Evolutionary conservation across 2,113 vertebrate species (phyloP).

Genomic region (Catharus bicknelli): DNA sequence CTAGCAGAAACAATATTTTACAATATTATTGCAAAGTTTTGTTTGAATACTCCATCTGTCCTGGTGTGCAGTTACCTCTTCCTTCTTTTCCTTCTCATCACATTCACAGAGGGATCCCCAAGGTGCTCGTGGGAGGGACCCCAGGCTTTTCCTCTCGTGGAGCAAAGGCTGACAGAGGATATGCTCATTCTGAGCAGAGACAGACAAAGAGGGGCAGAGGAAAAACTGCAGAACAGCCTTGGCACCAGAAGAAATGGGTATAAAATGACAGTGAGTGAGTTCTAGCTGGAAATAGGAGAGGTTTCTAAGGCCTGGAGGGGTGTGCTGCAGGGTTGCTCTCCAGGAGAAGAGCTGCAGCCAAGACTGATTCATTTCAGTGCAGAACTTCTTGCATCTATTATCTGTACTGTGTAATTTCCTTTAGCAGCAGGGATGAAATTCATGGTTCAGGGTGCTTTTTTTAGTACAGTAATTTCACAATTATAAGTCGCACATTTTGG

Average conservation of each 20-base stretch:
- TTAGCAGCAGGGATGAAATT: slow-evolving; percentile 12
- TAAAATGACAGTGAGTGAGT: background rate
- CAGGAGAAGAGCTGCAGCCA: background rate
- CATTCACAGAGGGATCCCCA: background rate
- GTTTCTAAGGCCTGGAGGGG: background rate
- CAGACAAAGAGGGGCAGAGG: background rate
- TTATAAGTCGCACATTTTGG: no score
- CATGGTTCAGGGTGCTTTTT: background rate
- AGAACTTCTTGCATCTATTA: slow-evolving; percentile 7
- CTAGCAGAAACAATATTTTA: background rate
- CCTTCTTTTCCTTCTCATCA: background rate
- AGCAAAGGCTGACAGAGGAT: background rate
- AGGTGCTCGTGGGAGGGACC: background rate
- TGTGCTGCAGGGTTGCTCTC: background rate
- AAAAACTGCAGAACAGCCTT: background rate
- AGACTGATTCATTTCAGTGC: background rate
- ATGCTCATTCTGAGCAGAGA: background rate
- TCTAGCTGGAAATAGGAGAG: background rate
- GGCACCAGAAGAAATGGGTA: background rate
- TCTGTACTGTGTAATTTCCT: background rate
- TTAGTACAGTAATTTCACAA: background rate
- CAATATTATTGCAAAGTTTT: background rate
- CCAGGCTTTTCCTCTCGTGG: background rate
- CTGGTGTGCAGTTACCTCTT: background rate
- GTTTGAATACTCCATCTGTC: background rate